phyloP scores from a whole-genome alignment of 1,140 invertebrate genomes.

The Bombus confusus region DNA sequence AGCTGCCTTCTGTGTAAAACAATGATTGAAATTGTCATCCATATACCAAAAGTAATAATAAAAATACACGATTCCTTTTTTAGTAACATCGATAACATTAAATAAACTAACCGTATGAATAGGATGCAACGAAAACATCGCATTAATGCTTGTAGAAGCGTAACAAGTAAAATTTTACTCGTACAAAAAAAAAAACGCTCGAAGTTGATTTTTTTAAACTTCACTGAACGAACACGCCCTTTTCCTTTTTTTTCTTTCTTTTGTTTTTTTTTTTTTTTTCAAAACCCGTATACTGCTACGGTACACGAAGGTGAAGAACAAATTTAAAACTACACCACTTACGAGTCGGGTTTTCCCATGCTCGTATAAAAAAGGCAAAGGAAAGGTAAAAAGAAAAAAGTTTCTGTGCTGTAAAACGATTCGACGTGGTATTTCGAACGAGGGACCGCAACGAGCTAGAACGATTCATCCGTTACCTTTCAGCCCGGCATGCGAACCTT shows the following conservation, averaged over 20 bases:
- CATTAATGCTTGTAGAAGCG: neutral
- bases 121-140: neutral
- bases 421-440: neutral
- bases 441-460: neutral
- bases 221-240: no score
- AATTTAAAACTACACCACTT: neutral
- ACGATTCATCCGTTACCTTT: constrained; percentile 17
- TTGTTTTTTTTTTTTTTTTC: no score
- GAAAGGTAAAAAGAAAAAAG: neutral
- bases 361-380: neutral
- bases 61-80: neutral
- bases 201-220: neutral
- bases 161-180: neutral
- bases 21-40: no score
- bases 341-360: neutral
- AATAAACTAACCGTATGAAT: neutral
- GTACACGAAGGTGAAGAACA: neutral
- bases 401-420: neutral
- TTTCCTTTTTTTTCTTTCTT: no score
- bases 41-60: neutral
- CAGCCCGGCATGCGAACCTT: constrained; percentile 23
- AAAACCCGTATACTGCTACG: neutral
- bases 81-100: neutral
- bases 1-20: no score
- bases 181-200: neutral